Percentiles rank a stretch among this genome's conserved stretches.
Evolutionary conservation across 2,113 vertebrate species (phyloP).

Genomic region (Erpornis zantholeuca): DNA sequence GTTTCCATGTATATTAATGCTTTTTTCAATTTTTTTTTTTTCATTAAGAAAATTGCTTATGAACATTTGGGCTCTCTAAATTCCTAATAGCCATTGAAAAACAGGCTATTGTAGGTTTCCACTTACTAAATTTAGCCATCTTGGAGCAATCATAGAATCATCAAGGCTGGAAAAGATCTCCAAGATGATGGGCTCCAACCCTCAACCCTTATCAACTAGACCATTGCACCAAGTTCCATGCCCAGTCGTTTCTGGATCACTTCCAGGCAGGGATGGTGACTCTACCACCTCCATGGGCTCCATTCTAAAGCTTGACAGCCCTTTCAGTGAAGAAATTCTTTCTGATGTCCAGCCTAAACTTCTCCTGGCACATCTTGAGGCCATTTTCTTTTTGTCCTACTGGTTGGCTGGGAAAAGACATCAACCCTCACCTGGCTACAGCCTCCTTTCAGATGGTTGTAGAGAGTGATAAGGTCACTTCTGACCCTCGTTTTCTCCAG

Average conservation of each 20-base stretch:
- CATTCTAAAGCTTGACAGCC: background rate
- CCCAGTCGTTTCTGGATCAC: background rate
- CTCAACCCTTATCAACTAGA: background rate
- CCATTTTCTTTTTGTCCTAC: background rate
- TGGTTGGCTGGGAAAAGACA: background rate
- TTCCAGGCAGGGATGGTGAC: background rate
- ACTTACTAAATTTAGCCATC: background rate
- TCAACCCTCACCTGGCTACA: background rate
- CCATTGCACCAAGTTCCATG: accelerated
- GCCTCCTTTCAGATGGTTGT: background rate
- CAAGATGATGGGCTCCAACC: background rate
- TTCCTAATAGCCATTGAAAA: background rate
- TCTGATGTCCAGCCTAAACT: background rate
- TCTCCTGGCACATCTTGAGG: background rate
- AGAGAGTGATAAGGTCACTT: background rate
- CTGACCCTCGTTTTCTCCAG: background rate
- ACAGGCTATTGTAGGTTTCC: background rate
- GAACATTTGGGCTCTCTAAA: background rate
- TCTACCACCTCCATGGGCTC: background rate
- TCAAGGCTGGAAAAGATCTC: background rate
- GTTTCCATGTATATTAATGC: background rate
- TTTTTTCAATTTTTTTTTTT: background rate
- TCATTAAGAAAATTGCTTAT: background rate
- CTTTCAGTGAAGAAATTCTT: background rate
- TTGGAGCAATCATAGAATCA: background rate